Evolutionary conservation across 2,888 invertebrate genomes (phyloP).

Genomic region (Sarcophaga carnaria): DNA sequence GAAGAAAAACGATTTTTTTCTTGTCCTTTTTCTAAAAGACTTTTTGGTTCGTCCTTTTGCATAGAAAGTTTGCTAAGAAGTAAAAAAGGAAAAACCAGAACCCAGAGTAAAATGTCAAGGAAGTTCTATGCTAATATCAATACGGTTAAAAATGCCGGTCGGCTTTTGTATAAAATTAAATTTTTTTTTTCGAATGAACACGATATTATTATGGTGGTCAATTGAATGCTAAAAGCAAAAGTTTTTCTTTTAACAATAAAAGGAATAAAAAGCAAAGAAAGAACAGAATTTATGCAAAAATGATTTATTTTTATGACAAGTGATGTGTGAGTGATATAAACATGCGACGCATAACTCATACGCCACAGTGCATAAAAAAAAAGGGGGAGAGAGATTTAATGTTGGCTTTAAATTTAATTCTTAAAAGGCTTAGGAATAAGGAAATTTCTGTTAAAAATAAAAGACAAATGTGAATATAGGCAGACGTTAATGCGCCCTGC

Average conservation of each 20-base stretch:
- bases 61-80: background rate
- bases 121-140: conserved; percentile 69
- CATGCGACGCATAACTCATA: conserved; percentile 36
- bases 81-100: background rate
- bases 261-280: conserved; percentile 11
- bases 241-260: conserved; percentile 15
- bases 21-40: conserved; percentile 19
- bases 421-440: too few species aligned
- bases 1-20: background rate
- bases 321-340: conserved; percentile 51
- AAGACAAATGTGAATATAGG: too few species aligned
- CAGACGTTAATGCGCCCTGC: too few species aligned
- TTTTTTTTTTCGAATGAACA: conserved; percentile 20
- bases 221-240: conserved; percentile 56
- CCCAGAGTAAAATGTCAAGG: conserved; percentile 34
- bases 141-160: conserved; percentile 67
- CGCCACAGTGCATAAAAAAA: background rate
- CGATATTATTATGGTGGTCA: conserved; percentile 67
- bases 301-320: conserved; percentile 19
- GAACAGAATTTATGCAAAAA: background rate
- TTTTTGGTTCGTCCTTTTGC: conserved; percentile 43
- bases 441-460: too few species aligned
- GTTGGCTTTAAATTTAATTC: too few species aligned
- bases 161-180: conserved; percentile 57
- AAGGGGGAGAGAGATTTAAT: background rate